These are phyloP conservation scores for Megaustenia siamemsis DNA, from an alignment of 2,888 invertebrate genomes.

Conservation along the genomic window DNA sequence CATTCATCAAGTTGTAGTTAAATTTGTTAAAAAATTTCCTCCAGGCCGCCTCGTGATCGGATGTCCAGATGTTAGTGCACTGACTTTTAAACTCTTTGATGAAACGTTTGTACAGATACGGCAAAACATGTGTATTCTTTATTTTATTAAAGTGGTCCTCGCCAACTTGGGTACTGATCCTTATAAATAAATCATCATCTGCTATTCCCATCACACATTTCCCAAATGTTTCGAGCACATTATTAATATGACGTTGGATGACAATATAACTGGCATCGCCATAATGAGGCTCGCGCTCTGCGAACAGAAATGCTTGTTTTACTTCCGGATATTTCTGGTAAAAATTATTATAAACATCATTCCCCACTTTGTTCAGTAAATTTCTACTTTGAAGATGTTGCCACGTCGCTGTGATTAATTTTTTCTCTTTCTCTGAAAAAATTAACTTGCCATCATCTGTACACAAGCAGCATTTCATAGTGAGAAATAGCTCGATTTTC, in stretches of 20 bases:
- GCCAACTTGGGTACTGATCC: not conserved
- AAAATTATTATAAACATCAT: not conserved
- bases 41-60: not conserved
- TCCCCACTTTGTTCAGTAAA: not conserved
- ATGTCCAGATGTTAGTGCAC: not conserved
- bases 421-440: not conserved
- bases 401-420: not conserved
- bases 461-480: not conserved
- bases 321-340: not conserved
- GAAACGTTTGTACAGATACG: not conserved
- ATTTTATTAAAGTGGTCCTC: not conserved
- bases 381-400: not conserved
- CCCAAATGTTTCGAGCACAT: not conserved
- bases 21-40: not conserved
- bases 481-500: not conserved
- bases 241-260: not conserved
- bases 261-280: no score
- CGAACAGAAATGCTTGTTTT: not conserved
- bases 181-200: not conserved
- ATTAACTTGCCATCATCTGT: not conserved
- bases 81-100: not conserved
- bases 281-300: not conserved
- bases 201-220: not conserved
- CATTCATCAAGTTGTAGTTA: not conserved
- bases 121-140: not conserved